phyloP scores from a whole-genome alignment of 2,797 vertebrate genomes.

The Cyclura pinguis region DNA sequence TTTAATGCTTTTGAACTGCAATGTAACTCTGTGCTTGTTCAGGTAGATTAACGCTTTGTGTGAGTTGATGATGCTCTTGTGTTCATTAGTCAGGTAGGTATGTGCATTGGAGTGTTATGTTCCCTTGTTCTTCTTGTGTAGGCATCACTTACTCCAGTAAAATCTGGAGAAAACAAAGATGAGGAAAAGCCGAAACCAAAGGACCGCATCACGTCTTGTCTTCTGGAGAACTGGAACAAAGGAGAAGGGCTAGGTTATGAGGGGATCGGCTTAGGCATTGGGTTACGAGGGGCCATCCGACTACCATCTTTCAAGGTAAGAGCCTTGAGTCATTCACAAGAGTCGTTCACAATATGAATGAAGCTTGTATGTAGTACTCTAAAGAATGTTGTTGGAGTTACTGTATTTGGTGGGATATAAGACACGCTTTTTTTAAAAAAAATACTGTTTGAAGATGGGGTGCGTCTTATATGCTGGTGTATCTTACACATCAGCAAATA shows the following conservation, averaged over 20 bases:
- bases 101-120: neutral
- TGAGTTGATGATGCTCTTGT: neutral
- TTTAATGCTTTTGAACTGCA: neutral
- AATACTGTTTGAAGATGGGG: too few relatives aligned
- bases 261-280: conserved; percentile 93
- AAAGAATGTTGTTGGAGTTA: neutral
- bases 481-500: too few relatives aligned
- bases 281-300: conserved; percentile 93
- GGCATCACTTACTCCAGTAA: conserved; percentile 93
- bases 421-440: too few relatives aligned
- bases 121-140: conserved; percentile 66
- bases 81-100: neutral
- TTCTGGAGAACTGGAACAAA: conserved; percentile 97
- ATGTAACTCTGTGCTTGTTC: neutral
- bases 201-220: conserved; percentile 90
- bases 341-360: conserved; percentile 14
- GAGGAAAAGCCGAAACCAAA: conserved; percentile 94
- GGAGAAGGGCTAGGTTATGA: conserved; percentile 94
- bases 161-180: conserved; percentile 90
- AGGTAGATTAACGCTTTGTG: neutral
- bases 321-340: conserved; percentile 22
- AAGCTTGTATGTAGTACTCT: neutral
- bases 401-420: too few relatives aligned
- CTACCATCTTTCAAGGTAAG: conserved; percentile 96
- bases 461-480: too few relatives aligned